Evolutionary conservation across 2,888 invertebrate genomes (phyloP), one percentile per base, ranked within the genome.

Genomic region (Drosophila seclusa): DNA sequence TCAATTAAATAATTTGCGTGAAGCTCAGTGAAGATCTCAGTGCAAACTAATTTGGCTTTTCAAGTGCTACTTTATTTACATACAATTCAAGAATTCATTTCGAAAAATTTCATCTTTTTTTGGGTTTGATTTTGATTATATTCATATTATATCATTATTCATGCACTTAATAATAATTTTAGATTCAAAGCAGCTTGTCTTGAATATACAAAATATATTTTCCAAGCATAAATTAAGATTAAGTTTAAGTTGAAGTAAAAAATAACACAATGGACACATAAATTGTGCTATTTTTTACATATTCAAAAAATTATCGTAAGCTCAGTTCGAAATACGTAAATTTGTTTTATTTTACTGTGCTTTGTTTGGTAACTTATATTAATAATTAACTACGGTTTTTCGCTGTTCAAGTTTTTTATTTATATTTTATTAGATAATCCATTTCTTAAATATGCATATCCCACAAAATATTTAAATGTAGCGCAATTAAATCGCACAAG

Each of bases 1-100:
- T 80, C 68, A 80, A 81, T 78, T 78, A 73, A 77, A 63, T 42
- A 66, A 78, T 65, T 64, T 34, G 59, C 40, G 31, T 53, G 32
- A 50, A 62, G 67, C 77, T 65, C 31, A 6, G 21, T 62, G 40
- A 29, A 21, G 40, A 76, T 64, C 58, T 54, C 16, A 5, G 10
- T 27, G 24, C 29, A n/a, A 40, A 34, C n/a, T 45, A 49, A 65
- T 38, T 58, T 36, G 11, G 18, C n/a, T 21, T 38, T 48, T 40
- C 10, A 10, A 7, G 2, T 21, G 27, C 21, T 45, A 11, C 38
- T 48, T 21, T 31, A 31, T 48, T 34, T 8, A 38, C 40, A 13
- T 6, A 53, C 13, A 6, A 38, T 1, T 6, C n/a, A n/a, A 13
- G 24, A 13, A 18, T 40, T 40, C 18, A 7, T 54, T 21, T n/a